Base-by-base conservation (phyloP, 2,113 vertebrate species). In the Syrmaticus mikado region DNA sequence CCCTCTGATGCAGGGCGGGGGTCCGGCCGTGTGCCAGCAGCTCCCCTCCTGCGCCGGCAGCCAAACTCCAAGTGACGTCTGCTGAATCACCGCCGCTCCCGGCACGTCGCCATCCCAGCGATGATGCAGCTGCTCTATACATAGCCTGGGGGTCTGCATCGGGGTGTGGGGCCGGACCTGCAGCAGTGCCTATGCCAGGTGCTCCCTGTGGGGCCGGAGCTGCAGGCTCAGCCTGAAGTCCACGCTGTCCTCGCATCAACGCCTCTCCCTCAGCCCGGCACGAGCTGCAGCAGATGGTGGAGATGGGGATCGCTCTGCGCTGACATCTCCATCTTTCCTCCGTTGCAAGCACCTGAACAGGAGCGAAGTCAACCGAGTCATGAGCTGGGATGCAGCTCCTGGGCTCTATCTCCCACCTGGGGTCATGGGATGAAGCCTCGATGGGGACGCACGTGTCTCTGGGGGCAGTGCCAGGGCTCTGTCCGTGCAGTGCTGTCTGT, bases 401-500 rank as follows among this genome's bases (percentile, higher is more conserved):
- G 43, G 85, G 52, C 25, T 28, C 77, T 1, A 8, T 17, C 4
- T 11, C 1, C 6, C 30, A 53, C 2, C n/a, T 7, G 4, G 0
- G 24, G 0, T 36, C 46, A 71, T 34, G 53, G 55, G 66, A 32
- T 0, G 4, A 52, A 53, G 80, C 70, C 74, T 62, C 2, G 16
- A n/a, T 11, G 1, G 46, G 48, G 21, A 32, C 5, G 11, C 5
- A 11, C 0, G 2, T 10, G 36, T 36, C 13, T 0, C 5, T 0
- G 3, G 60, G 11, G 25, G 1, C 38, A 0, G 64, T 3, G 45
- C 50, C 9, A 0, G 34, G 30, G 24, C 32, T 74, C 64, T 22
- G 41, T 66, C 64, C 5, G 52, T 2, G 20, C 3, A 24, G 58
- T 25, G 57, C 57, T 4, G 20, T 76, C 67, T 7, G 24, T 52